Base-by-base conservation (phyloP, 1,140 invertebrate genomes). In the Drosophila takahashii region DNA sequence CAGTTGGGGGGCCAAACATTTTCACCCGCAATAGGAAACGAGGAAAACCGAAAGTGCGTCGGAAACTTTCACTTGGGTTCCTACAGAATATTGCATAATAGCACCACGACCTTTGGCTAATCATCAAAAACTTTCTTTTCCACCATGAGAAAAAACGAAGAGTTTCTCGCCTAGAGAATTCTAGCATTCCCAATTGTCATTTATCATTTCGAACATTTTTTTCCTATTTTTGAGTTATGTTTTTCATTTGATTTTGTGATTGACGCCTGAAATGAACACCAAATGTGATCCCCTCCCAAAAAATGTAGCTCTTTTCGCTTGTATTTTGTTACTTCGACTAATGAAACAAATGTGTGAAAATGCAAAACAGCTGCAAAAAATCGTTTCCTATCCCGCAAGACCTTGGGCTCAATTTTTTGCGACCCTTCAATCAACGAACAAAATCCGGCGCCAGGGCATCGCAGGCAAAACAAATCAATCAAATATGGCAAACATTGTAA, bases 391-490 rank as follows among this genome's bases (percentile, higher is more conserved):
- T 18, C 48, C 48, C 9, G 11, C 22, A 39, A 75, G 70, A 83
- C 80, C 80, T 79, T 79, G 80, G 22, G 37, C 70, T 48, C 47
- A 57, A 47, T 53, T 56, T 27, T n/a, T 36, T 29, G 61, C 22
- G n/a, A n/a, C 59, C 57, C 58, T 54, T 65, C 60, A 77, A 77
- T 78, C 79, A 79, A 60, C 26, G 13, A 44, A 61, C 51, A 54
- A 76, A 70, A 83, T 76, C 59, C 75, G 56, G 62, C 44, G 61
- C 72, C 69, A 61, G 59, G 66, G 78, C 81, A 76, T 78, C 65
- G 73, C 64, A 75, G 79, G 83, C 83, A 86, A 86, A 86, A 86
- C 83, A 86, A 86, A 86, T 86, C 83, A 86, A 86, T 86, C 83
- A 86, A 87, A 81, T 60, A 39, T 76, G 60, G 45, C 34, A 66